Evolutionary conservation across 2,113 vertebrate genomes (phyloP).

Genomic region (Peromyscus polionotus): DNA sequence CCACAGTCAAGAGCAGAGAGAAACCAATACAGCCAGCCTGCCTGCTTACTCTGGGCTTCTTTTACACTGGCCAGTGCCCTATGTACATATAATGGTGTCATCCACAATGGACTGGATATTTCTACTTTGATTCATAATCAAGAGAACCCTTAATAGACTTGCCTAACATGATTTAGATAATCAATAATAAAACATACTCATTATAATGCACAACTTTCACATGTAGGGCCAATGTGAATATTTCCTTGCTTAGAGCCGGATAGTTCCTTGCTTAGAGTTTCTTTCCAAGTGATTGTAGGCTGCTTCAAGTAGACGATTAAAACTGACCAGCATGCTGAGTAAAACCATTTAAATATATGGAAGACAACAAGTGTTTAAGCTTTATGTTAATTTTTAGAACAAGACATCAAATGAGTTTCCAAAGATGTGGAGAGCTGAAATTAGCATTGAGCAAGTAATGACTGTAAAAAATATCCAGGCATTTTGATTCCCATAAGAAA

Average conservation of each 20-base stretch:
- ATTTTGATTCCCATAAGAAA: constrained; percentile 5
- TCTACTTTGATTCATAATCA: neutral
- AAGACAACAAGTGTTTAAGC: neutral
- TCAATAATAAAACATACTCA: neutral
- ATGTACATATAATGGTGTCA: too few relatives aligned
- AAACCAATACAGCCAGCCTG: too few relatives aligned
- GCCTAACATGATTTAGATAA: neutral
- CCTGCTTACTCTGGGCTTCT: too few relatives aligned
- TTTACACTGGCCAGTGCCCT: neutral
- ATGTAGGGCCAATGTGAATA: too few relatives aligned
- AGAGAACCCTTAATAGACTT: neutral
- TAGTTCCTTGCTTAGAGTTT: neutral
- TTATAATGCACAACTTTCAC: neutral
- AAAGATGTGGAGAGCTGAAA: constrained; percentile 50
- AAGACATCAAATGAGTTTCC: constrained; percentile 20
- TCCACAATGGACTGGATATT: neutral
- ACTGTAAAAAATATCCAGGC: constrained; percentile 22
- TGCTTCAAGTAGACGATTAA: neutral
- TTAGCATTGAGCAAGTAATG: neutral
- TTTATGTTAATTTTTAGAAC: constrained; percentile 42
- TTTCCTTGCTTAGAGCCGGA: neutral
- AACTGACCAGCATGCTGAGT: neutral
- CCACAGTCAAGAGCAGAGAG: neutral
- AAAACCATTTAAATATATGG: constrained; percentile 11
- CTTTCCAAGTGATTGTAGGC: neutral